Conservation (phyloP, 2,888 invertebrate genomes). For the Iphiclides podalirius region DNA sequence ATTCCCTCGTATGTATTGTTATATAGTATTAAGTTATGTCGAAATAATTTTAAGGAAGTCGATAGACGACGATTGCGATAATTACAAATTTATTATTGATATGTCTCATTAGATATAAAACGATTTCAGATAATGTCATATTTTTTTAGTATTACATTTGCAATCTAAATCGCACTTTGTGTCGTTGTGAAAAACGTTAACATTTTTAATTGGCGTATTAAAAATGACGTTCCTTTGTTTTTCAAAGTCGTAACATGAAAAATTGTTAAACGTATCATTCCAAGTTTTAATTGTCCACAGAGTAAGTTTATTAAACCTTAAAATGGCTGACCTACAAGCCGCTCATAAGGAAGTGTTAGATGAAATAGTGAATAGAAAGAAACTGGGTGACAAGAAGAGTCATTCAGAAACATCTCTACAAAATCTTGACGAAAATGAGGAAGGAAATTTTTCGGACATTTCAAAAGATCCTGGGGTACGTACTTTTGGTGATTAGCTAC, state of each 20-base stretch:
- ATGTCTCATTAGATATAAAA: slow-evolving; percentile 40
- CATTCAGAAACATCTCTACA: slow-evolving; percentile 70
- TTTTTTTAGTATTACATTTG: slow-evolving; percentile 60
- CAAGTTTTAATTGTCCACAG: no score
- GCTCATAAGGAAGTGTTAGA: slow-evolving; percentile 48
- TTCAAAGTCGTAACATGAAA: slow-evolving; percentile 1
- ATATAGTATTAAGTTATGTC: no score
- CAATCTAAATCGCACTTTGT: slow-evolving; percentile 54
- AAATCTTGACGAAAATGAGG: slow-evolving; percentile 52
- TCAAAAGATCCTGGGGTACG: slow-evolving; percentile 60
- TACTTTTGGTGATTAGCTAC: no score
- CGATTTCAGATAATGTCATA: slow-evolving; percentile 54
- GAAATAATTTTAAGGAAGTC: slow-evolving; percentile 29
- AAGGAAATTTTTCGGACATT: slow-evolving; percentile 32
- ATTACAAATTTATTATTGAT: slow-evolving; percentile 52
- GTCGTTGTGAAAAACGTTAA: slow-evolving; percentile 33
- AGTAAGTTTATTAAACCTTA: slow-evolving; percentile 11
- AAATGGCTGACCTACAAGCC: slow-evolving; percentile 47
- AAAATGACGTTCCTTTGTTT: slow-evolving; percentile 9
- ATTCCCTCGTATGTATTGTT: no score
- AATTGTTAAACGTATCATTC: neutral
- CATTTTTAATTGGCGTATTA: slow-evolving; percentile 7
- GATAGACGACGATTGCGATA: slow-evolving; percentile 37
- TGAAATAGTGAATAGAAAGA: slow-evolving; percentile 55
- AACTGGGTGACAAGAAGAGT: slow-evolving; percentile 62